Percentiles rank a stretch among this genome's conserved stretches.
Evolutionary conservation across 2,113 vertebrate species (phyloP).

Genomic region (Gallinago paraguaiae): DNA sequence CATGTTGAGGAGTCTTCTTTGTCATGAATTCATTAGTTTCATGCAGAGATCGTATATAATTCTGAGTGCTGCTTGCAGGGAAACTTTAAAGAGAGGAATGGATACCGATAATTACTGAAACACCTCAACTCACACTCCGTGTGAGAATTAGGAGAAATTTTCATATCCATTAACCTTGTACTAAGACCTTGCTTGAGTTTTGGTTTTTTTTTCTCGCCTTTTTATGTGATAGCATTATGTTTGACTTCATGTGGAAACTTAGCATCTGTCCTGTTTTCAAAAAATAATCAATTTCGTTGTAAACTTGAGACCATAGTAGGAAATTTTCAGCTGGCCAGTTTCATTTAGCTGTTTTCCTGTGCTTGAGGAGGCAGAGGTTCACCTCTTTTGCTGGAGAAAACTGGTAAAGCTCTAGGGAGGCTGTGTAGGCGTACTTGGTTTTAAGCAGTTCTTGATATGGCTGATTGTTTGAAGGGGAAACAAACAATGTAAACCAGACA

Average conservation of each 20-base stretch:
- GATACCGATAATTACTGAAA: conserved; percentile 57
- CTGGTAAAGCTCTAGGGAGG: background rate
- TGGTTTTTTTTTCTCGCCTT: background rate
- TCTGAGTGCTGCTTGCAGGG: conserved; percentile 66
- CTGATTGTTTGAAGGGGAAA: background rate
- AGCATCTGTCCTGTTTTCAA: background rate
- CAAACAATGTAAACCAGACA: background rate
- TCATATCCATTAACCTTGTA: background rate
- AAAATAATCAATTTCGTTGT: background rate
- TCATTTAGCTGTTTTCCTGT: background rate
- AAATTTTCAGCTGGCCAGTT: background rate
- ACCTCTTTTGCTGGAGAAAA: background rate
- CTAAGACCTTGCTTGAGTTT: background rate
- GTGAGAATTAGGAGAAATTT: conserved; percentile 11
- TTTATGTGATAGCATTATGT: background rate
- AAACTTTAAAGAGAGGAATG: conserved; percentile 41
- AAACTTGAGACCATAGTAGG: background rate
- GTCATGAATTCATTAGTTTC: conserved; percentile 71
- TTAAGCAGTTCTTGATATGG: background rate
- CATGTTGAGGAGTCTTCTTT: conserved; percentile 31
- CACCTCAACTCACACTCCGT: background rate
- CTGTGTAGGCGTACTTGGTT: background rate
- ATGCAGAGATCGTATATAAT: conserved; percentile 61
- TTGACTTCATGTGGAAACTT: background rate
- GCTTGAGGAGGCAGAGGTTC: background rate